A percentile compares a stretch with the other conserved stretches of the same genome.
Evolutionary conservation across 1,140 invertebrate species (phyloP).

Genomic region (Trichomalopsis sarcophagae): DNA sequence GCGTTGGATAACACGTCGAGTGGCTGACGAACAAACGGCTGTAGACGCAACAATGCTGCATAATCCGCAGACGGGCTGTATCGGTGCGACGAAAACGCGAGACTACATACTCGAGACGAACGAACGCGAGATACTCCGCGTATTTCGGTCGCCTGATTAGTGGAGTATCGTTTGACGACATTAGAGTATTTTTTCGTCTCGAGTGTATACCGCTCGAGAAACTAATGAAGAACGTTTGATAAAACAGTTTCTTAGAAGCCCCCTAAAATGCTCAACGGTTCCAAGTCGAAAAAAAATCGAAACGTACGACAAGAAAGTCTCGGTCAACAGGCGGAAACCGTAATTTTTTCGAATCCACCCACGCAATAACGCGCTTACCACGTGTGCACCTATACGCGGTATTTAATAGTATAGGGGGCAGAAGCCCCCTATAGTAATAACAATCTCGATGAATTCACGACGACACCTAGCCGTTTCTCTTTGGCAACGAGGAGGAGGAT

Average conservation of each 20-base stretch:
- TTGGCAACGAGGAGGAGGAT: constrained; percentile 36
- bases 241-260: too few relatives aligned
- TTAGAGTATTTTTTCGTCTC: background rate
- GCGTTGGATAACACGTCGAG: too few relatives aligned
- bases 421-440: constrained; percentile 16
- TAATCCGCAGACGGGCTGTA: background rate
- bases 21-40: background rate
- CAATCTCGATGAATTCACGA: constrained; percentile 35
- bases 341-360: constrained; percentile 5
- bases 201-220: too few relatives aligned
- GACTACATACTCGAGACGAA: background rate
- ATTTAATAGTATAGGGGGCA: background rate
- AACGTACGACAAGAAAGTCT: too few relatives aligned
- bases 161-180: background rate
- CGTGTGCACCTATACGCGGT: background rate
- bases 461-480: constrained; percentile 24
- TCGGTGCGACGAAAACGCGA: background rate
- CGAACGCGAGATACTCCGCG: background rate
- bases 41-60: background rate
- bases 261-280: too few relatives aligned
- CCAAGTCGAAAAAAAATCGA: background rate
- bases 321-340: background rate
- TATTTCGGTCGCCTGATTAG: background rate
- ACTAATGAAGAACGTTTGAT: too few relatives aligned
- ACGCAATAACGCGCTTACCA: background rate